Evolutionary conservation across 2,113 vertebrate genomes (phyloP).

Genomic region (Elephas maximus): DNA sequence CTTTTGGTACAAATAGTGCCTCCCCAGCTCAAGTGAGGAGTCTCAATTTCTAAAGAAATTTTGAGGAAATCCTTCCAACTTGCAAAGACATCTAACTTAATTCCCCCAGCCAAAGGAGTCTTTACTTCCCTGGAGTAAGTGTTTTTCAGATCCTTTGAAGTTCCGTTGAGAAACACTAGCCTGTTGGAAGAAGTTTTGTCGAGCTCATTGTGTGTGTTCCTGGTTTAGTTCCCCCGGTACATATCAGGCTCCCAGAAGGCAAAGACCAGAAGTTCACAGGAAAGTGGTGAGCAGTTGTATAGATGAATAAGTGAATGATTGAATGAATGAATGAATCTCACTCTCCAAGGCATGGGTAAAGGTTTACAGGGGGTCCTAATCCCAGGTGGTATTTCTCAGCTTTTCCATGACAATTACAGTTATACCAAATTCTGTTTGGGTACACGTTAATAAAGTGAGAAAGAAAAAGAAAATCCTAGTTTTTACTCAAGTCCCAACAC

Average conservation of each 20-base stretch:
- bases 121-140: not conserved
- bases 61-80: not conserved
- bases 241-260: not conserved
- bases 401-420: not conserved
- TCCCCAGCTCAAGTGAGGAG: not conserved
- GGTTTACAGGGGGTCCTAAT: not conserved
- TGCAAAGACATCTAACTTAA: not conserved
- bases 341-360: not conserved
- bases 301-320: not conserved
- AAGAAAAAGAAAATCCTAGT: not conserved
- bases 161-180: not conserved
- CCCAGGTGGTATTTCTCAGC: not conserved
- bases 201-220: not conserved
- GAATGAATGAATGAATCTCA: not conserved
- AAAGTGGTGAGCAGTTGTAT: not conserved
- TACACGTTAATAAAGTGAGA: not conserved
- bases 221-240: not conserved
- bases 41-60: not conserved
- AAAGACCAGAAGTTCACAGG: not conserved
- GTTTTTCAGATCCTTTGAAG: not conserved
- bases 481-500: slow-evolving; percentile 13
- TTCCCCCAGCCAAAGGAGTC: not conserved
- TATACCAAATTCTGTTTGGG: not conserved
- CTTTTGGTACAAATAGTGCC: not conserved
- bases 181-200: not conserved